Evolutionary conservation across 2,797 vertebrate species (phyloP), one percentile per base, ranked within the genome.

Genomic region (Leptodactylus fallax): DNA sequence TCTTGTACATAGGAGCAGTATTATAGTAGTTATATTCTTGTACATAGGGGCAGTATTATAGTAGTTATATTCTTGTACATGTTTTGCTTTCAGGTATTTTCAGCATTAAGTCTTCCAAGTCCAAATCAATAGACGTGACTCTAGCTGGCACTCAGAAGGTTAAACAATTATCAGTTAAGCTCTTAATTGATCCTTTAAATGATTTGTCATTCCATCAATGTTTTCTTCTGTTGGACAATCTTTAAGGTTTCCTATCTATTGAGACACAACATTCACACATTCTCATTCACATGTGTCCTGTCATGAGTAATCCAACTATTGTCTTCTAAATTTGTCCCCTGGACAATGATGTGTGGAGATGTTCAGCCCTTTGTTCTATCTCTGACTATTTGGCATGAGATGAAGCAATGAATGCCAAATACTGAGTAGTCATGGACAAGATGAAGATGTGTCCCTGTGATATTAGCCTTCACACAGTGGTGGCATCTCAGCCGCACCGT

Each of bases 151-250:
- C 76, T 58, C 49, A 23, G 21, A 16, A n/a, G 71, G 86, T 67
- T 82, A 56, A 82, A 55, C 61, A 58, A 71, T 81, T 76, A 74
- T 9, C 78, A 76, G 9, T 55, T 81, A 65, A 76, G 55, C 83
- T 85, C 63, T 63, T 63, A 85, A 88, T 85, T 88, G 83, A 81
- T 77, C 83, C 51, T 84, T 36, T 85, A 27, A 67, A 65, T 74
- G 51, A 81, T 76, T 27, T 53, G 45, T 51, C 61, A 65, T 81
- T 81, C 25, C 80, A 84, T 87, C 81, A 65, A 49, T 87, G 72
- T 21, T 67, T 45, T 65, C 47, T 53, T 63, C 53, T 58, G 9
- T 63, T n/a, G 7, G 2, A 23, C 7, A 23, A 78, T 67, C 72
- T 72, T 67, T 85, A 83, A 6, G 7, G 7, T 27, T 49, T 55